Percentiles rank a stretch among this genome's conserved stretches.
Conservation (phyloP, 2,797 vertebrate genomes). For the Megaceryle alcyon region DNA sequence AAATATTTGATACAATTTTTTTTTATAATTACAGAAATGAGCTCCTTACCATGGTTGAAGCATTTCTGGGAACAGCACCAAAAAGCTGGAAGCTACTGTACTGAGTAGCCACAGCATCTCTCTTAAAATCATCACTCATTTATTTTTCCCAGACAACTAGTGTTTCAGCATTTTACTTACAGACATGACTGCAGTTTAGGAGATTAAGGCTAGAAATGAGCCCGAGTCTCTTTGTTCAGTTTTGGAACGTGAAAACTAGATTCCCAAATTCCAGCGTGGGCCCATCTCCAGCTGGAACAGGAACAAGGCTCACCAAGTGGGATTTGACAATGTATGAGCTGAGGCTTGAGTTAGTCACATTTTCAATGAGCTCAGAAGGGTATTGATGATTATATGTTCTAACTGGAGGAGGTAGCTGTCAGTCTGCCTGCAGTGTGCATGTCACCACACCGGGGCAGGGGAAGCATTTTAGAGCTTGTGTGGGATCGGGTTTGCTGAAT, state of each 20-base stretch:
- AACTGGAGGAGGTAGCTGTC: constrained; percentile 66
- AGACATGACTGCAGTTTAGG: constrained; percentile 27
- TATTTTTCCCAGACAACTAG: constrained; percentile 52
- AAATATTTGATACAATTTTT: constrained; percentile 76
- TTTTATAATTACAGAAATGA: constrained; percentile 72
- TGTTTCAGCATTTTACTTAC: constrained; percentile 55
- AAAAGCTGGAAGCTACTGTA: constrained; percentile 59
- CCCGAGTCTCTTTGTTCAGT: not conserved
- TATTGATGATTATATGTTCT: constrained; percentile 52
- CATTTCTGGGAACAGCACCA: constrained; percentile 73
- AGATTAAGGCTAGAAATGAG: constrained; percentile 29
- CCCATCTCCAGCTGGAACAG: constrained; percentile 61
- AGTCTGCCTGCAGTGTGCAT: constrained; percentile 37
- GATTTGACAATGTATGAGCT: constrained; percentile 54
- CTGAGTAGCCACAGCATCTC: constrained; percentile 52
- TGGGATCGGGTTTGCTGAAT: constrained; percentile 34
- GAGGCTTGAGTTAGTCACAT: constrained; percentile 47
- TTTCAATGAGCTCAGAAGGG: constrained; percentile 58
- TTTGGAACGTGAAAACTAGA: constrained; percentile 17
- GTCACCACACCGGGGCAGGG: not conserved
- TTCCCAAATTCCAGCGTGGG: constrained; percentile 61
- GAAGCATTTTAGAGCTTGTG: constrained; percentile 57
- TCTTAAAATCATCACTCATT: constrained; percentile 43
- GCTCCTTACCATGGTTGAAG: constrained; percentile 65
- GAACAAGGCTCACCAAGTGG: constrained; percentile 58